Conservation (phyloP, 2,113 vertebrate species). For the Suricata suricatta region DNA sequence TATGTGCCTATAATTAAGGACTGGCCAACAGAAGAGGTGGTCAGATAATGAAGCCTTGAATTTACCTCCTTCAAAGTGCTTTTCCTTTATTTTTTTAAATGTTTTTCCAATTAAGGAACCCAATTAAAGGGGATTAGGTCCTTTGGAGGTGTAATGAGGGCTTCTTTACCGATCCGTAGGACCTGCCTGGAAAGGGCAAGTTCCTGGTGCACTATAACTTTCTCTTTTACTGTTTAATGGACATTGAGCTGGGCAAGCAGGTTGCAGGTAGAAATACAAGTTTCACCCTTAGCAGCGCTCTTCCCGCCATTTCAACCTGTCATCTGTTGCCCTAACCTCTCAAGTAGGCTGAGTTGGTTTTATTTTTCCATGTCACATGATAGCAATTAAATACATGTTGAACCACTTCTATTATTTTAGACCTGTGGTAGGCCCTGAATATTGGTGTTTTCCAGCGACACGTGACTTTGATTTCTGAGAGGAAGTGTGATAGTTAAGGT, state of each 20-base stretch:
- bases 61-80: neutral
- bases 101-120: neutral
- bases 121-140: neutral
- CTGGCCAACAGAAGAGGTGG: neutral
- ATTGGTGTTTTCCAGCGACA: neutral
- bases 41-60: neutral
- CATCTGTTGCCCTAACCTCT: neutral
- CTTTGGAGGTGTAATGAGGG: neutral
- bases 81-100: neutral
- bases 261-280: neutral
- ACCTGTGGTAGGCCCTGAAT: neutral
- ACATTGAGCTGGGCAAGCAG: neutral
- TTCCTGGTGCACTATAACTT: neutral
- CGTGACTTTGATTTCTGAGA: conserved; percentile 1
- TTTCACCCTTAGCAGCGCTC: neutral
- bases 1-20: neutral
- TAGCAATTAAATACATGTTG: neutral
- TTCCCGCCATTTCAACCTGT: neutral
- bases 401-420: neutral
- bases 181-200: neutral
- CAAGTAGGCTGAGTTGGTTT: neutral
- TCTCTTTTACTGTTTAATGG: neutral
- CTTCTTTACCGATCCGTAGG: neutral
- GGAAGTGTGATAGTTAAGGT: neutral
- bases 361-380: neutral